These are phyloP conservation scores for Aspidapion aeneum DNA, from an alignment of 2,888 invertebrate species.

Conservation along the genomic window DNA sequence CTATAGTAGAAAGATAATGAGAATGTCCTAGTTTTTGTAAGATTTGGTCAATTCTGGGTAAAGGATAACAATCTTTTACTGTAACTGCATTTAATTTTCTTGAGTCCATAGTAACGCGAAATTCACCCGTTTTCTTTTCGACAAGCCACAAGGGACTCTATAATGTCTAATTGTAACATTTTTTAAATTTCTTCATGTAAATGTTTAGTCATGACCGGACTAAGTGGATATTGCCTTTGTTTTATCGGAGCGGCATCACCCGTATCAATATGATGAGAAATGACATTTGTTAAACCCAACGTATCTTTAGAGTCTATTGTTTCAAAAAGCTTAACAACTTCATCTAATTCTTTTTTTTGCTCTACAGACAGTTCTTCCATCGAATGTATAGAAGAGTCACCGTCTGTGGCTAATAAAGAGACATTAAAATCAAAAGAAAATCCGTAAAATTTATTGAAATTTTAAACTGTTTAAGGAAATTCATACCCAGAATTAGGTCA, in stretches of 20 bases:
- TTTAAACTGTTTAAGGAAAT: too few species aligned
- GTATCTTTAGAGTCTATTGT: not conserved
- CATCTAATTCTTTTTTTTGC: not conserved
- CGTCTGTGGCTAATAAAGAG: too few species aligned
- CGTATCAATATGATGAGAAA: constrained; percentile 8
- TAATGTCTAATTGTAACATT: constrained; percentile 5
- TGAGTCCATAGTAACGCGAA: too few species aligned
- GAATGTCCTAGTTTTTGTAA: too few species aligned
- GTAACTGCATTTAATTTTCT: too few species aligned
- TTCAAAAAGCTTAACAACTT: constrained; percentile 2
- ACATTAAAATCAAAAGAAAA: too few species aligned
- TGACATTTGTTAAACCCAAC: constrained; percentile 3
- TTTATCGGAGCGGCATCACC: constrained; percentile 9
- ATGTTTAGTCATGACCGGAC: constrained; percentile 4
- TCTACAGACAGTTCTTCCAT: not conserved
- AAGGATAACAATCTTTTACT: too few species aligned
- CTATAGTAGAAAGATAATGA: constrained; percentile 35
- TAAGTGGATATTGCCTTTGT: constrained; percentile 14
- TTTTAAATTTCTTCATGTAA: constrained; percentile 11
- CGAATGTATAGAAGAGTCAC: too few species aligned
- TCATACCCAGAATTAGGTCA: too few species aligned
- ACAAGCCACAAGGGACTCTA: constrained; percentile 31
- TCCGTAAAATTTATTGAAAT: too few species aligned
- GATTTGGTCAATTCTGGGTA: too few species aligned
- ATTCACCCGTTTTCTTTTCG: too few species aligned